Evolutionary conservation across 1,140 invertebrate species (phyloP), one percentile per base, ranked within the genome.

Genomic region (Aphaenogaster ashmeadi): DNA sequence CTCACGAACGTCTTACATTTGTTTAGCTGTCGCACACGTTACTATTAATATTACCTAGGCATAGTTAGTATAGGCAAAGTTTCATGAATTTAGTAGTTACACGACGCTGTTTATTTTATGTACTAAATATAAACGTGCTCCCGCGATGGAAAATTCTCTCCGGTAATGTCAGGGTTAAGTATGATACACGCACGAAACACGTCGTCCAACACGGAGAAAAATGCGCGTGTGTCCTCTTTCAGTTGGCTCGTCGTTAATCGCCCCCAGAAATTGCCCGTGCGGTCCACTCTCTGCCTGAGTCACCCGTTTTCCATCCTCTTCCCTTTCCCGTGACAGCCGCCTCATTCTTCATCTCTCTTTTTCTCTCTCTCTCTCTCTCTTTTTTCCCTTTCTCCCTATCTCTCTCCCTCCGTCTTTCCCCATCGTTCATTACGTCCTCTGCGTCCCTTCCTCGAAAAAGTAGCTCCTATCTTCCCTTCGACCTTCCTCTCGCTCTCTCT

Each of bases 251-350:
- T 90, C 87, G 83, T 93, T 93, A 93, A 93, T 92, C 89, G 87
- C 80, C 85, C 79, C 84, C 89, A 87, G 87, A 92, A 88, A 93
- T 90, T 87, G 83, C 79, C 33, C 64, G 85, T 77, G 21, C 74
- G 87, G 86, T 89, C 89, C 85, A 90, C 80, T 89, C 86, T 69
- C 38, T 36, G 85, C 80, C 89, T 92, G 90, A 93, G 85, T 93
- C 92, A 92, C 69, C 72, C 75, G 86, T 87, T 87, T 79, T 79
- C 78, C 47, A 52, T 58, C 85, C 72, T 64, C 41, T 71, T 81
- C 86, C 62, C 58, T 71, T 54, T 4, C 21, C 13, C 47, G 15
- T 33, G n/a, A 81, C 36, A 56, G 33, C 44, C 18, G 21, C 41
- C 60, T 54, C 41, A 13, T 33, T 86, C 50, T 11, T 62, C 54